These are phyloP conservation scores for Teleogryllus occipitalis DNA, from an alignment of 1,140 invertebrate species.

Conservation along the genomic window DNA sequence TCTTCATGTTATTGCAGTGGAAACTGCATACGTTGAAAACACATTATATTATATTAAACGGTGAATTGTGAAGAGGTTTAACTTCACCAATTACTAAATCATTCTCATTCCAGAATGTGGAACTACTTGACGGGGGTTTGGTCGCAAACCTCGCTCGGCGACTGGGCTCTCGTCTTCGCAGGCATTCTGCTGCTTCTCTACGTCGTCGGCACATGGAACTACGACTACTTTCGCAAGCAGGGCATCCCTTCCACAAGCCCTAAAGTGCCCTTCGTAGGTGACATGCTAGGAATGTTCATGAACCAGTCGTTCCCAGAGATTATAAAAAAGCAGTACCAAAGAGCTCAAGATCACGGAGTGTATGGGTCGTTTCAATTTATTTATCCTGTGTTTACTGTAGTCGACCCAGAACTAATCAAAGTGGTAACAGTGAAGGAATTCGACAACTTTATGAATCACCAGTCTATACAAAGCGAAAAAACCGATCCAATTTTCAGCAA, in stretches of 20 bases:
- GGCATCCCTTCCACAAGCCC: conserved; percentile 14
- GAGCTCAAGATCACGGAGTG: conserved; percentile 25
- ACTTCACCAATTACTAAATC: too few species aligned
- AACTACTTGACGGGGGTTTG: background rate
- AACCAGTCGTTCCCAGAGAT: conserved; percentile 21
- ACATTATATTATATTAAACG: too few species aligned
- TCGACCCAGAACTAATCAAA: conserved; percentile 27
- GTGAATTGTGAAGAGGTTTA: too few species aligned
- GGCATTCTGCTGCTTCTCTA: background rate
- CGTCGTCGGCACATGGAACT: background rate
- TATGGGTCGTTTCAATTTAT: conserved; percentile 32
- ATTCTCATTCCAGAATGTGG: background rate
- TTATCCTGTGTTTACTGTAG: conserved; percentile 26
- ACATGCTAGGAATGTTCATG: conserved; percentile 22
- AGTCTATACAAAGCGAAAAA: conserved; percentile 30
- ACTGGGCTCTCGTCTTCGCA: background rate
- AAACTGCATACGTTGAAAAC: too few species aligned
- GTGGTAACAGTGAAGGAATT: conserved; percentile 33
- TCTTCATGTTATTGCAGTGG: too few species aligned
- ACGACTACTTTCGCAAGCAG: background rate
- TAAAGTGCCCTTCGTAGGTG: conserved; percentile 25
- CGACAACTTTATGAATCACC: conserved; percentile 35
- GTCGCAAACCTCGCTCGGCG: background rate
- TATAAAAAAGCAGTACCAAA: conserved; percentile 23
- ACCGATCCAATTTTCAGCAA: conserved; percentile 35